A percentile compares a stretch with the other conserved stretches of the same genome.
These are phyloP conservation scores for Octomys mimax DNA, from an alignment of 2,797 vertebrate species.

Conservation along the genomic window DNA sequence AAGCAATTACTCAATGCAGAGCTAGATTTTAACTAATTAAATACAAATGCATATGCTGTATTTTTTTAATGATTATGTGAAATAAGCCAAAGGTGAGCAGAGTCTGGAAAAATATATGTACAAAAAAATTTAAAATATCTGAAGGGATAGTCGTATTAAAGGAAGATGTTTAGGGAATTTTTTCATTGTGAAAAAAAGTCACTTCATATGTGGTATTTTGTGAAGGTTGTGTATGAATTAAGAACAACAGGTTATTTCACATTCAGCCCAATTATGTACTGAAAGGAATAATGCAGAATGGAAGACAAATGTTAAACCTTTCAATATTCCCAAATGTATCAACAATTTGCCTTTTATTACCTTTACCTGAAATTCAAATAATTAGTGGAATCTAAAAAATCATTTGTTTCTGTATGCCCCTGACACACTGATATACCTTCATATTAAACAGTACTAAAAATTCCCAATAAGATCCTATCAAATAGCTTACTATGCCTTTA, in stretches of 20 bases:
- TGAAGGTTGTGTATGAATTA: not conserved
- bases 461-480: not conserved
- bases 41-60: not conserved
- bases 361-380: slow-evolving; percentile 38
- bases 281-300: not conserved
- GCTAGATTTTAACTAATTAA: not conserved
- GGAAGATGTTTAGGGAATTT: not conserved
- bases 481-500: not conserved
- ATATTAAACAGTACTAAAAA: slow-evolving; percentile 25
- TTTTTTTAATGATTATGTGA: not conserved
- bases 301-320: not conserved
- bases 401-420: not conserved
- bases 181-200: slow-evolving; percentile 4
- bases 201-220: not conserved
- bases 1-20: not conserved
- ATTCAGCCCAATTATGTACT: not conserved
- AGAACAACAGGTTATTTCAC: not conserved
- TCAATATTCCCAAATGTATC: not conserved
- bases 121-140: not conserved
- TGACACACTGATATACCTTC: not conserved
- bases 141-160: not conserved
- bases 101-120: not conserved
- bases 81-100: not conserved
- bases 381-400: slow-evolving; percentile 42
- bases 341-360: not conserved